A percentile compares a stretch with the other conserved stretches of the same genome.
These are phyloP conservation scores for Zenarchopterus dispar DNA, from an alignment of 2,797 vertebrate species.

Conservation along the genomic window DNA sequence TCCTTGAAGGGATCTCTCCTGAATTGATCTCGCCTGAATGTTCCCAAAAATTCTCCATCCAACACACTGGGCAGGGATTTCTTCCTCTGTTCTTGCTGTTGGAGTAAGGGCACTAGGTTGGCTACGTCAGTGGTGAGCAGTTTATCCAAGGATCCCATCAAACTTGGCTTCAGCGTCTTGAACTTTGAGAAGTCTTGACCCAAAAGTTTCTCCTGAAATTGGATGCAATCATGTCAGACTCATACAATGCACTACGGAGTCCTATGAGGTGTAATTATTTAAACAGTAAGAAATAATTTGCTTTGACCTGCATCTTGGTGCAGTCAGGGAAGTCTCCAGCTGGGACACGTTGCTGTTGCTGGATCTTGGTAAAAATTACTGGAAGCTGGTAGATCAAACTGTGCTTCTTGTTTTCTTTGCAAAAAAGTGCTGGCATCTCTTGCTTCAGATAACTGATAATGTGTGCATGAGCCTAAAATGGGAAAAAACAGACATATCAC, in stretches of 20 bases:
- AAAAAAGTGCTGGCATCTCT: constrained; percentile 91
- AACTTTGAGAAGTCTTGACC: constrained; percentile 90
- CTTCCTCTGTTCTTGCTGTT: constrained; percentile 83
- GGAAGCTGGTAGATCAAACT: constrained; percentile 89
- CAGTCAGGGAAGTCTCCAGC: constrained; percentile 92
- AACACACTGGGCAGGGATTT: constrained; percentile 78
- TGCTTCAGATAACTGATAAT: constrained; percentile 90
- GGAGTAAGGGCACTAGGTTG: constrained; percentile 87
- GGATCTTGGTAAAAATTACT: constrained; percentile 88
- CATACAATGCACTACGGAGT: background rate
- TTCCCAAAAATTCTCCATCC: constrained; percentile 86
- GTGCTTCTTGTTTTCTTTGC: constrained; percentile 90
- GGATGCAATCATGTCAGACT: constrained; percentile 18
- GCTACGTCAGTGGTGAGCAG: constrained; percentile 87
- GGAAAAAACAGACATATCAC: constrained; percentile 9
- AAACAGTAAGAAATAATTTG: background rate
- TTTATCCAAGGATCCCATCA: constrained; percentile 88
- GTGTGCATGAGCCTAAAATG: constrained; percentile 88
- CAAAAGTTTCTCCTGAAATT: constrained; percentile 86
- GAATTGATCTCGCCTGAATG: constrained; percentile 80
- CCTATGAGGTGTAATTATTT: background rate
- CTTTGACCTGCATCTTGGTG: constrained; percentile 89
- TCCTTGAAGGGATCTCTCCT: constrained; percentile 82
- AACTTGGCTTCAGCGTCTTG: constrained; percentile 86
- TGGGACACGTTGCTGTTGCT: constrained; percentile 88